Evolutionary conservation across 2,797 vertebrate species (phyloP).

Genomic region (Squalus acanthias): DNA sequence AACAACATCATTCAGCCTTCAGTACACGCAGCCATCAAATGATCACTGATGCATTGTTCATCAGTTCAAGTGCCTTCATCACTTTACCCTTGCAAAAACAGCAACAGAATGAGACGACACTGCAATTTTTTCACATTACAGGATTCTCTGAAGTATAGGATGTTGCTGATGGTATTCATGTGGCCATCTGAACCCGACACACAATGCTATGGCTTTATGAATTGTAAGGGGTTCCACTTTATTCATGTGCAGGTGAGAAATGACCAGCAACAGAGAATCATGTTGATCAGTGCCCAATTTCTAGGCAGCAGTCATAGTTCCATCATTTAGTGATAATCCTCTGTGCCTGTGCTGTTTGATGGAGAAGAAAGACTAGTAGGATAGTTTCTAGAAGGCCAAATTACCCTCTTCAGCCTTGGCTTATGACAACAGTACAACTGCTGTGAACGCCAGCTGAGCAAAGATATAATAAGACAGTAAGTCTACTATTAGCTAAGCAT

Average conservation of each 20-base stretch:
- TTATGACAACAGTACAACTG: background rate
- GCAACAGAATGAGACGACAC: background rate
- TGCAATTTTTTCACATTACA: background rate
- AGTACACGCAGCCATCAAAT: background rate
- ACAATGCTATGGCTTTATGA: background rate
- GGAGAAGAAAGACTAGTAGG: background rate
- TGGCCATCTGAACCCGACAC: background rate
- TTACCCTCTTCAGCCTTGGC: background rate
- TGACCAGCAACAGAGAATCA: background rate
- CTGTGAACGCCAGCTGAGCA: background rate
- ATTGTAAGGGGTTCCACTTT: background rate
- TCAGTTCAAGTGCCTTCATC: background rate
- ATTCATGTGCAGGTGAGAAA: background rate
- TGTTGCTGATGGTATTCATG: background rate
- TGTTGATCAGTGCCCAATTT: background rate
- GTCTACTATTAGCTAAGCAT: background rate
- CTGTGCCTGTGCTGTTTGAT: background rate
- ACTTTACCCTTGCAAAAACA: background rate
- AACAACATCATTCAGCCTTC: background rate
- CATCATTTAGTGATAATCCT: background rate
- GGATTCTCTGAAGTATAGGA: background rate
- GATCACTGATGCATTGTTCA: background rate
- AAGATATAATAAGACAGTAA: background rate
- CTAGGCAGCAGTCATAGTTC: background rate
- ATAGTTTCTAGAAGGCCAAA: background rate